Percentiles rank a stretch among this genome's conserved stretches.
Evolutionary conservation across 2,113 vertebrate genomes (phyloP).

Genomic region (Colius striatus): DNA sequence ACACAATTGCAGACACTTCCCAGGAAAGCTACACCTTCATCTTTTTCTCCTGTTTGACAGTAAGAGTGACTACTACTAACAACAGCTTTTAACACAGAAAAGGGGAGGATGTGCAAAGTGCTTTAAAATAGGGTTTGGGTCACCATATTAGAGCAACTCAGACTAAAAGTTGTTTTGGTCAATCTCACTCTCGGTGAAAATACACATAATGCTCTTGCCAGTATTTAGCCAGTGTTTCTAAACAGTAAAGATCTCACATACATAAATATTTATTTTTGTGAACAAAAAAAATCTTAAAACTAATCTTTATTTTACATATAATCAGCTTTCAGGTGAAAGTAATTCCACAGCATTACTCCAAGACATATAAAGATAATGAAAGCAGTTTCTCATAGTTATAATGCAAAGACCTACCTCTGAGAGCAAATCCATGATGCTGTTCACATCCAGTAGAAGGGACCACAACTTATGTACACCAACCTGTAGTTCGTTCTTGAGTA

Average conservation of each 20-base stretch:
- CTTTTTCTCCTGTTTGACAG: background rate
- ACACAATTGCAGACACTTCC: background rate
- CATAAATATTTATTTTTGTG: rapidly evolving
- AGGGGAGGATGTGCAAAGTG: background rate
- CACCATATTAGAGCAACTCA: rapidly evolving
- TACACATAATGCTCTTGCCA: background rate
- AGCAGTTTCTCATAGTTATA: background rate
- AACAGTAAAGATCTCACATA: background rate
- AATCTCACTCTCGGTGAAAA: background rate
- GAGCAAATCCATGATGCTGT: rapidly evolving
- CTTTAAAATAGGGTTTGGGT: rapidly evolving
- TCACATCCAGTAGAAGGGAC: background rate
- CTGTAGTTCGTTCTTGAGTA: rapidly evolving
- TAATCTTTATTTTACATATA: background rate
- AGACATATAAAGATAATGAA: background rate
- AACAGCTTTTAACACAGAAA: background rate
- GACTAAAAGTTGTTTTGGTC: background rate
- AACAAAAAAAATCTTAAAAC: background rate
- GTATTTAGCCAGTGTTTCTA: background rate
- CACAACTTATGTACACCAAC: background rate
- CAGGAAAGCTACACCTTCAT: background rate
- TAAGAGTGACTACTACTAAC: background rate
- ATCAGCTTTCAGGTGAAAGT: background rate
- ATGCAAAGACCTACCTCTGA: background rate
- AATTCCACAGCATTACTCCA: background rate